Base-by-base conservation (phyloP, 1,140 invertebrate species). In the Pygmarrhopalites habei region DNA sequence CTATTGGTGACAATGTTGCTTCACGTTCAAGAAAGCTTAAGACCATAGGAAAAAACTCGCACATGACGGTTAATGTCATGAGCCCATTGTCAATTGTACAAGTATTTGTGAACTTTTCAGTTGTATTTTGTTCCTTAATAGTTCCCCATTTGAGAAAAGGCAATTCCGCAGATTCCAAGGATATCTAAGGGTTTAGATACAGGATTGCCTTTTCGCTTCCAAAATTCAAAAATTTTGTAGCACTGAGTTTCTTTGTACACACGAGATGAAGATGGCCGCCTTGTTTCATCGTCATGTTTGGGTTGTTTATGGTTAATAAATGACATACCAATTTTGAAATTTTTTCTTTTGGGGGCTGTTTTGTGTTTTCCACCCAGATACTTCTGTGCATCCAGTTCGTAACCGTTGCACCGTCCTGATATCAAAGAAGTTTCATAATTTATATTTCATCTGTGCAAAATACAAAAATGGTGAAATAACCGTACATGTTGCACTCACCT, bases 401-500 rank as follows among this genome's bases (percentile, higher is more conserved):
- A 39, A 10, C 17, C 35, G 10, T 39, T 39, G 17, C 10, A 39
- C 35, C 35, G 35, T 39, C 35, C 35, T 39, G 17, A 10, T 39
- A 39, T 39, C 7, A 7, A 39, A 7, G 35, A 17, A 39, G 17
- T 39, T 39, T 10, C 10, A 39, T 7, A 7, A 39, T 39, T 7
- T 39, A 7, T 10, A 10, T 17, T 10, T 39, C 17, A 10, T 39
- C 17, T 39, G 17, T 55, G 46, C 44, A 39, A 39, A 10, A 17
- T 39, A 39, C 10, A 39, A 39, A 39, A 39, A n/a, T n/a, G n/a
- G n/a, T n/a, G n/a, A n/a, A n/a, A n/a, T n/a, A n/a, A n/a, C n/a
- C n/a, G n/a, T 39, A 39, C 17, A 17, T 10, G 10, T 79, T 78
- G 7, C 78, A 72, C 67, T 77, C 79, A 19, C 78, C 76, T 65